Percentiles rank a stretch among this genome's conserved stretches.
phyloP scores from a whole-genome alignment of 2,797 vertebrate genomes.

The Glossophaga mutica region DNA sequence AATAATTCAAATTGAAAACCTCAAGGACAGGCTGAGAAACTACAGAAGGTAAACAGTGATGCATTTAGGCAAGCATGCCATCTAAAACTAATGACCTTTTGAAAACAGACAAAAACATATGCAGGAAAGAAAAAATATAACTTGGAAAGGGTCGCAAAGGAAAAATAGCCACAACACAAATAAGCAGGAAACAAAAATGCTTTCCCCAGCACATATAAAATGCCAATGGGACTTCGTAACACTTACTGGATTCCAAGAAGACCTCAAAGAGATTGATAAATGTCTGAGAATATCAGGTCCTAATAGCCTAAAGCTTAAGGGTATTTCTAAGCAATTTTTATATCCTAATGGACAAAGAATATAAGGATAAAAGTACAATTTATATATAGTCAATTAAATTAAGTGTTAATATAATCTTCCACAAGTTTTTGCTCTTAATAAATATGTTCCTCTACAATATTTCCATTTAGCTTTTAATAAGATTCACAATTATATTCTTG shows the following conservation, averaged over 20 bases:
- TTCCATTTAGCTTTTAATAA: conserved; percentile 29
- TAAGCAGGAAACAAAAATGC: not conserved
- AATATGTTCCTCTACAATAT: conserved; percentile 9
- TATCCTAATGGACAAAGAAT: not conserved
- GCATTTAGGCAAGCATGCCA: not conserved
- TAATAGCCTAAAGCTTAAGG: not conserved
- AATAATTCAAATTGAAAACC: not conserved
- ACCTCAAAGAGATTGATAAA: not conserved
- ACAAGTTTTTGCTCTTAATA: conserved; percentile 17
- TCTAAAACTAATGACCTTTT: not conserved
- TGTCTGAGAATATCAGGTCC: not conserved
- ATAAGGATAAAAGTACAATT: conserved; percentile 11
- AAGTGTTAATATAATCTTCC: not conserved
- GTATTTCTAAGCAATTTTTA: conserved; percentile 29
- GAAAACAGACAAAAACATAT: conserved; percentile 38
- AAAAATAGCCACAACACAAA: conserved; percentile 25
- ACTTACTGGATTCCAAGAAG: conserved; percentile 41
- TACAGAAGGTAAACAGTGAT: not conserved
- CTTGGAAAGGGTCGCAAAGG: not conserved
- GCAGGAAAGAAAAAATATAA: not conserved
- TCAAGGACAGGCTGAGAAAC: not conserved
- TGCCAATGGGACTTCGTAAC: not conserved
- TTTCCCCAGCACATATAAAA: not conserved
- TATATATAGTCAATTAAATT: conserved; percentile 6
- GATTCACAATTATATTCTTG: not conserved